phyloP scores from a whole-genome alignment of 2,797 vertebrate species.

The Sardinella longiceps region DNA sequence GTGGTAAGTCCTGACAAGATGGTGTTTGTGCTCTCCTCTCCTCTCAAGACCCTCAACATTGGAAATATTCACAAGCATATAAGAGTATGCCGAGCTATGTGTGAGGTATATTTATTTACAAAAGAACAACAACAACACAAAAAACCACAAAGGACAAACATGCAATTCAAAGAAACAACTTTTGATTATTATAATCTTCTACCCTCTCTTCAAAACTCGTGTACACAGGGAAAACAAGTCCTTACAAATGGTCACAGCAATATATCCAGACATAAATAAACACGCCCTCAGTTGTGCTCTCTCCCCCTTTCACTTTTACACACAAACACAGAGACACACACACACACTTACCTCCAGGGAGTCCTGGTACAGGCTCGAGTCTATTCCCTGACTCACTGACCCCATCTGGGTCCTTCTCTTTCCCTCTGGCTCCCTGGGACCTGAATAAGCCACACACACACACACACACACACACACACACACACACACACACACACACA shows the following conservation, averaged over 20 bases:
- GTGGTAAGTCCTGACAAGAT: background rate
- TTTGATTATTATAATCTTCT: background rate
- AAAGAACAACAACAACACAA: background rate
- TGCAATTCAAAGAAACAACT: background rate
- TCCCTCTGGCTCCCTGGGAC: constrained; percentile 95
- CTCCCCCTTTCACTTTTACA: background rate
- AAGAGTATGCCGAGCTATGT: background rate
- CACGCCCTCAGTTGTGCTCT: background rate
- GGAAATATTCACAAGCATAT: background rate
- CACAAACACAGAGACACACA: background rate
- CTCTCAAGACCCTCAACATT: too few relatives aligned
- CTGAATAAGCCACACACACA: constrained; percentile 64
- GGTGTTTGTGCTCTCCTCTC: background rate
- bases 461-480: background rate
- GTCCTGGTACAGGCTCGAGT: constrained; percentile 94
- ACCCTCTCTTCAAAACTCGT: background rate
- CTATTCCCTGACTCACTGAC: constrained; percentile 91
- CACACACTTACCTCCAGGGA: constrained; percentile 87
- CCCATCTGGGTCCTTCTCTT: constrained; percentile 91
- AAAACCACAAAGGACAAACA: background rate
- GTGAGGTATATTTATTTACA: background rate
- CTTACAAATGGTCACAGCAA: background rate
- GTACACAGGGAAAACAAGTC: background rate
- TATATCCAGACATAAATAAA: background rate
- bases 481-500: background rate